Base-by-base conservation (phyloP, 2,888 invertebrate species). In the Linyphia triangularis region DNA sequence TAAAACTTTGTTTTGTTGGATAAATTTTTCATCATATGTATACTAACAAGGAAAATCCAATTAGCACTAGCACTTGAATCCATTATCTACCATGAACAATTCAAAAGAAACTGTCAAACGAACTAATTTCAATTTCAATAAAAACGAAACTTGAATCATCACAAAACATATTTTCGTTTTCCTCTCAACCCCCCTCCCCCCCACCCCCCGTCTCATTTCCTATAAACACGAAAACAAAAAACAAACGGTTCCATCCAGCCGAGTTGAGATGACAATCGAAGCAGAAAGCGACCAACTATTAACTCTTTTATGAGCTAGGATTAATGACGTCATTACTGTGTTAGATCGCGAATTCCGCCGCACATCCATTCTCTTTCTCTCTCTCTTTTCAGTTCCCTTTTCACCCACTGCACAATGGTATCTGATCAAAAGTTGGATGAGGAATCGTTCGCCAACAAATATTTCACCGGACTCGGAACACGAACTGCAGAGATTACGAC, bases 311-410 rank as follows among this genome's bases (percentile, higher is more conserved):
- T 77, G 61, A 77, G 37, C 6, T 33, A 77, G 59, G 61, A 77
- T 77, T 77, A 77, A 77, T 26, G 75, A 37, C 9, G 37, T 61
- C 63, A 77, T 77, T 77, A 77, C 61, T 9, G 37, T 10, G 30
- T 61, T 37, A 37, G 61, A 77, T 63, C 16, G 40, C 30, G 37
- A 63, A 77, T 70, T 43, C n/a, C 16, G 6, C 6, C 10, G n/a
- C 51, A 51, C 51, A 51, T 51, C 51, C 16, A 51, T 51, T 51
- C n/a, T 51, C 51, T n/a, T n/a, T 5, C 5, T 33, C 33, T 9
- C 5, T 33, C 9, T n/a, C 51, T 51, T 51, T 51, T 51, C 51
- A 16, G 51, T 16, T 51, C 51, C 16, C 51, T 51, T 51, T 51
- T 51, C 51, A 16, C 16, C n/a, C n/a, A 13, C 16, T 10, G n/a